Base-by-base conservation (phyloP, 2,113 vertebrate species). In the Ovibos moschatus region DNA sequence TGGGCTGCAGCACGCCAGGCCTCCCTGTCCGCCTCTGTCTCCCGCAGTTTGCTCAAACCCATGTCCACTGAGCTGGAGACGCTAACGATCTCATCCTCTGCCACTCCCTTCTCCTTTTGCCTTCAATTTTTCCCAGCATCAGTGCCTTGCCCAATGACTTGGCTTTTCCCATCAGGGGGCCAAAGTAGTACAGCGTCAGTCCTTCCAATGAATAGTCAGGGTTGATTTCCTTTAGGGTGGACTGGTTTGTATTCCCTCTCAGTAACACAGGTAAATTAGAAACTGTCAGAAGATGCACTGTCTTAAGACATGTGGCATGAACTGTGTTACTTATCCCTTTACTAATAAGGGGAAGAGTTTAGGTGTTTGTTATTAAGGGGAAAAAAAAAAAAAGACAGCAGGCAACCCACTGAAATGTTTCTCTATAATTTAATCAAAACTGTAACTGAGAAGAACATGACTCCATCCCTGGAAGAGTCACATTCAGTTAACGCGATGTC, bases 401-500 rank as follows among this genome's bases (percentile, higher is more conserved):
- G 28, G 53, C 17, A n/a, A 19, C 55, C 12, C 27, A 13, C 12
- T 28, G 51, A 19, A 55, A 47, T 6, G 33, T 10, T 85, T 58
- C 50, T 25, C 57, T 40, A 10, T 33, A 15, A 78, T 40, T 64
- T 40, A 50, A 78, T 33, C 40, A 45, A 64, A 81, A 91, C 91
- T n/a, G 23, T 33, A 74, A 47, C 14, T n/a, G n/a, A 12, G 60
- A 47, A 83, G 62, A 87, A 64, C 82, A 78, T 27, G 33, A 57
- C 30, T 17, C 12, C 15, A 13, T 40, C n/a, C 28, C 45, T 7
- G n/a, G 16, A 30, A 43, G 78, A 30, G 27, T 47, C 79, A 28
- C 27, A 10, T 51, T 62, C n/a, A 47, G 30, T 33, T 76, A 36
- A 23, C 0, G 1, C 5, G 4, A 25, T 8, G 55, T 1, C 60